These are phyloP conservation scores for Styela clava DNA, from an alignment of 23 tunicate species.

Conservation along the genomic window DNA sequence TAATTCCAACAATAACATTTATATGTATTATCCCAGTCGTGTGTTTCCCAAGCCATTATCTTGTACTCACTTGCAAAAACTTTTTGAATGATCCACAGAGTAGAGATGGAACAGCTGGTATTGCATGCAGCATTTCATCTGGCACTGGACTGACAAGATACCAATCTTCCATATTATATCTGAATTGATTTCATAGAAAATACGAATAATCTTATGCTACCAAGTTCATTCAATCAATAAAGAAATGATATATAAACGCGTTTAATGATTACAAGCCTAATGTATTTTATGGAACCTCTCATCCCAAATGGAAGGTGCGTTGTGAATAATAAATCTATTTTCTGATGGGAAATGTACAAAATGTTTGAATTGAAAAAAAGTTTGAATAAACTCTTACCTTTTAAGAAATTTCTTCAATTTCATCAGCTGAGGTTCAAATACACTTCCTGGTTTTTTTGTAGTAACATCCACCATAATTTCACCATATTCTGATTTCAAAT, in stretches of 20 bases:
- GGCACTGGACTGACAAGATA: conserved; percentile 90
- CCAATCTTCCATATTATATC: conserved; percentile 91
- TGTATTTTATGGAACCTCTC: no score
- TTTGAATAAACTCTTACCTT: conserved; percentile 43
- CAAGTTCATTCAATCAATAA: no score
- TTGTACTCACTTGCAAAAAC: conserved; percentile 9
- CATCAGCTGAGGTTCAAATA: conserved; percentile 87
- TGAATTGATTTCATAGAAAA: background rate
- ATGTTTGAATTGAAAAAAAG: no score
- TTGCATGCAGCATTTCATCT: conserved; percentile 64
- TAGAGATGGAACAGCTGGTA: conserved; percentile 38
- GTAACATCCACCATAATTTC: conserved; percentile 72
- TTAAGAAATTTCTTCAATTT: conserved; percentile 63
- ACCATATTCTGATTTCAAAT: conserved; percentile 64
- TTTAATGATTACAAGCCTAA: no score
- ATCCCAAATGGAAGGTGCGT: no score
- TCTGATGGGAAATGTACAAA: no score
- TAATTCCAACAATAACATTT: no score
- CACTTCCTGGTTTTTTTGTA: conserved; percentile 81
- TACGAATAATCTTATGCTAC: no score
- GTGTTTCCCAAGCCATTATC: background rate
- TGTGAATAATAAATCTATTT: no score
- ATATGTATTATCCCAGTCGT: no score
- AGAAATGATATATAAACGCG: no score
- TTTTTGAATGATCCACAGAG: conserved; percentile 64